phyloP scores from a whole-genome alignment of 2,797 vertebrate species.

The Myotis daubentonii region DNA sequence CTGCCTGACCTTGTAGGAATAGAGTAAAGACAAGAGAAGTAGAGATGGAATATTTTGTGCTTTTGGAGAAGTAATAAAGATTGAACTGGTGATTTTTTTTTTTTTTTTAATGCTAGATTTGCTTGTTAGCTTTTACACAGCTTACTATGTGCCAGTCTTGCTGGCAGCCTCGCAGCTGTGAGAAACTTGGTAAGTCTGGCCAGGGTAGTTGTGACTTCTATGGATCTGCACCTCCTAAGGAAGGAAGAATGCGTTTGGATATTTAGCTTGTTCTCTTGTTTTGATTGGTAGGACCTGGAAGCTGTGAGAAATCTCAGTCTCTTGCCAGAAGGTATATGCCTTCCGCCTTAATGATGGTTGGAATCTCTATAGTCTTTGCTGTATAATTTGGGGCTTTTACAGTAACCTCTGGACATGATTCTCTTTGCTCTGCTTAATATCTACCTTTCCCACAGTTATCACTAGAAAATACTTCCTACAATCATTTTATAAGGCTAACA shows the following conservation, averaged over 20 bases:
- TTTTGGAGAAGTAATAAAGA: conserved; percentile 55
- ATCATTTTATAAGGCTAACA: conserved; percentile 46
- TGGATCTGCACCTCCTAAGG: conserved; percentile 56
- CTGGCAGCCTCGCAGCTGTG: conserved; percentile 71
- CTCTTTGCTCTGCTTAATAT: conserved; percentile 29
- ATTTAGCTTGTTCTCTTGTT: conserved; percentile 58
- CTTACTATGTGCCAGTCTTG: conserved; percentile 75
- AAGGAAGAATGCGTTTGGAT: conserved; percentile 57
- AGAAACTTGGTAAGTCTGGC: conserved; percentile 69
- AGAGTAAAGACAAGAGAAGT: conserved; percentile 25
- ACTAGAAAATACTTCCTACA: not conserved
- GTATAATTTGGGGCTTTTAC: conserved; percentile 58
- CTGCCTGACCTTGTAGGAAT: not conserved
- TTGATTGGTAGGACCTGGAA: conserved; percentile 48
- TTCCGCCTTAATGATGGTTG: conserved; percentile 33
- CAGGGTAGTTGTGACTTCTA: conserved; percentile 67
- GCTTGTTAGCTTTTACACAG: conserved; percentile 51
- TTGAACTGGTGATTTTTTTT: conserved; percentile 41
- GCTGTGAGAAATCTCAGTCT: conserved; percentile 33
- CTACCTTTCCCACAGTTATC: conserved; percentile 20
- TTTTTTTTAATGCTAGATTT: conserved; percentile 43
- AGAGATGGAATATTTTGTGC: conserved; percentile 60
- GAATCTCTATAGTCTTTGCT: conserved; percentile 41
- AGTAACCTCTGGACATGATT: conserved; percentile 67
- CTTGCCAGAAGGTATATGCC: conserved; percentile 61